Conservation (phyloP, 1,140 invertebrate species). For the Teleogryllus occipitalis region DNA sequence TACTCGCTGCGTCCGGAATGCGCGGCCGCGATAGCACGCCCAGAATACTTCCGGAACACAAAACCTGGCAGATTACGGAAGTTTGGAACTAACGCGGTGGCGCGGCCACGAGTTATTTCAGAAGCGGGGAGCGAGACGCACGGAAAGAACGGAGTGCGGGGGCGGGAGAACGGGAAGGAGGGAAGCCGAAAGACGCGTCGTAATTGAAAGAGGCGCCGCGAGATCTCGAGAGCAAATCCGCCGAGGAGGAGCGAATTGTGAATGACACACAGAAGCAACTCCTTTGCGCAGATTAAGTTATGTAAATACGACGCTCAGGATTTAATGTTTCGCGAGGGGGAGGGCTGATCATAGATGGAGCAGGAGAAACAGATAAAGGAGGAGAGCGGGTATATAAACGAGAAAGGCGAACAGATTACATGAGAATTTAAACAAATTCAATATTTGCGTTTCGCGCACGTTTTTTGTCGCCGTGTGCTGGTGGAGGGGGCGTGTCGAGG, state of each 20-base stretch:
- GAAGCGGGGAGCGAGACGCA: neutral
- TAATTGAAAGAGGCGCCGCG: neutral
- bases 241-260: no score
- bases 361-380: neutral
- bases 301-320: neutral
- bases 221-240: neutral
- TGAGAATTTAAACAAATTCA: no score
- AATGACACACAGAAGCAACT: no score
- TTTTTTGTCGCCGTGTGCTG: no score
- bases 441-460: no score
- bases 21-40: neutral
- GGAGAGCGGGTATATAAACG: neutral
- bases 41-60: neutral
- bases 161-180: no score
- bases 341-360: neutral
- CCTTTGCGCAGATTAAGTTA: neutral
- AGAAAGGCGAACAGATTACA: no score
- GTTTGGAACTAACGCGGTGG: neutral
- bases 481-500: no score
- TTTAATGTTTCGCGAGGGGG: neutral
- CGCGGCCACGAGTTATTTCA: neutral
- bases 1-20: neutral
- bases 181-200: neutral
- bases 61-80: neutral
- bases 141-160: neutral